phyloP scores from a whole-genome alignment of 2,797 vertebrate genomes.

The Syngnathus acus region DNA sequence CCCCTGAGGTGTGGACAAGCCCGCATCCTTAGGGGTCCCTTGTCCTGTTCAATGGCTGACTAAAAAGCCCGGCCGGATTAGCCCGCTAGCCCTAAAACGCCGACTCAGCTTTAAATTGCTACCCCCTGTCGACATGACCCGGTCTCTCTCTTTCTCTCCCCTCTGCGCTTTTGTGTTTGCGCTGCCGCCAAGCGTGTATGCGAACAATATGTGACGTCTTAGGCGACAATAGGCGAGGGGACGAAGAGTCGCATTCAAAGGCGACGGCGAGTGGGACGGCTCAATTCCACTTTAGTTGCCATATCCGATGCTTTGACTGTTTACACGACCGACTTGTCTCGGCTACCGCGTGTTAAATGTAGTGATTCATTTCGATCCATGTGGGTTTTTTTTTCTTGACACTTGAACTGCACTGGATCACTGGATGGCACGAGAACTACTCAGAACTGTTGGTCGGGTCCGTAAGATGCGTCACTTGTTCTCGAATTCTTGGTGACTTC shows the following conservation, averaged over 20 bases:
- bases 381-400: no score
- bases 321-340: background rate
- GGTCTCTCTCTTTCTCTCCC: conserved; percentile 14
- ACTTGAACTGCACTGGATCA: no score
- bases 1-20: conserved; percentile 72
- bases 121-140: conserved; percentile 49
- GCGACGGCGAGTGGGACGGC: conserved; percentile 17
- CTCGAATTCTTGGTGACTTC: no score
- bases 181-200: conserved; percentile 42
- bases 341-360: no score
- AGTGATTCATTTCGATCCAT: no score
- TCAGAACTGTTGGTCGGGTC: no score
- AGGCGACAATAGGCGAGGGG: conserved; percentile 46
- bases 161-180: conserved; percentile 49
- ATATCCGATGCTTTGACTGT: background rate
- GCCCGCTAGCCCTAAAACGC: conserved; percentile 59
- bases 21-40: conserved; percentile 61
- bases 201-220: conserved; percentile 63
- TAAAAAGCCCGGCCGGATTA: conserved; percentile 68
- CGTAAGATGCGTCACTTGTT: no score
- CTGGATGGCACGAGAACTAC: no score
- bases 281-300: background rate
- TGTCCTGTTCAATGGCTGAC: conserved; percentile 64
- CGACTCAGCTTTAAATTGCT: conserved; percentile 64
- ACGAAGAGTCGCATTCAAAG: conserved; percentile 11